Evolutionary conservation across 2,113 vertebrate genomes (phyloP).

Genomic region (Oreotrochilus melanogaster): DNA sequence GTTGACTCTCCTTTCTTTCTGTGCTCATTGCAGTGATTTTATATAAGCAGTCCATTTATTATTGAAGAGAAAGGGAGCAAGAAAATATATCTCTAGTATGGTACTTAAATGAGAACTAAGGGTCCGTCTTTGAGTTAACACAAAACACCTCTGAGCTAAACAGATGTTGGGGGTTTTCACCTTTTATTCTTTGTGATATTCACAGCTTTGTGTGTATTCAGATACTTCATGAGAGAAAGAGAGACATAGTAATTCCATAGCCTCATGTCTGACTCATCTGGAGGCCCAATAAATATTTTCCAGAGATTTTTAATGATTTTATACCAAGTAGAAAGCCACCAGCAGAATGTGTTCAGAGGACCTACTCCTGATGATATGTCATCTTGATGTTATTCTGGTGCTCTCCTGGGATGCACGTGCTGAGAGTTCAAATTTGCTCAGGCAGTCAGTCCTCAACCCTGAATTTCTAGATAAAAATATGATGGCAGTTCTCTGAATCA

Average conservation of each 20-base stretch:
- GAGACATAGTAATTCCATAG: fast-evolving
- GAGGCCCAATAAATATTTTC: background rate
- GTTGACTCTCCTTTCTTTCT: background rate
- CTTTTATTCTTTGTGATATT: background rate
- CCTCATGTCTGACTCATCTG: fast-evolving
- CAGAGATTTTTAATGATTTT: background rate
- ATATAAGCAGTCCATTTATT: background rate
- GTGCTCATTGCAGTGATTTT: background rate
- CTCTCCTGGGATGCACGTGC: background rate
- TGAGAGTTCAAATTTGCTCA: background rate
- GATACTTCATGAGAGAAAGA: background rate
- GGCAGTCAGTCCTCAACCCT: background rate
- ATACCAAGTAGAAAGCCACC: background rate
- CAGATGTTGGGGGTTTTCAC: background rate
- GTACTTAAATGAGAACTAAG: background rate
- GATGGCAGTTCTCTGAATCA: background rate
- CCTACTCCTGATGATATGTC: background rate
- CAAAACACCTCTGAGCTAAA: too few species aligned
- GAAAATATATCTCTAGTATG: background rate
- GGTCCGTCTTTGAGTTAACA: background rate
- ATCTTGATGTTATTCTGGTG: background rate
- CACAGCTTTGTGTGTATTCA: too few species aligned
- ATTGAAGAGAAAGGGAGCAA: background rate
- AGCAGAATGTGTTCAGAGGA: background rate
- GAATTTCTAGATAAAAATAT: background rate